Evolutionary conservation across 2,113 vertebrate species (phyloP), one percentile per base, ranked within the genome.

Genomic region (Tursiops truncatus): DNA sequence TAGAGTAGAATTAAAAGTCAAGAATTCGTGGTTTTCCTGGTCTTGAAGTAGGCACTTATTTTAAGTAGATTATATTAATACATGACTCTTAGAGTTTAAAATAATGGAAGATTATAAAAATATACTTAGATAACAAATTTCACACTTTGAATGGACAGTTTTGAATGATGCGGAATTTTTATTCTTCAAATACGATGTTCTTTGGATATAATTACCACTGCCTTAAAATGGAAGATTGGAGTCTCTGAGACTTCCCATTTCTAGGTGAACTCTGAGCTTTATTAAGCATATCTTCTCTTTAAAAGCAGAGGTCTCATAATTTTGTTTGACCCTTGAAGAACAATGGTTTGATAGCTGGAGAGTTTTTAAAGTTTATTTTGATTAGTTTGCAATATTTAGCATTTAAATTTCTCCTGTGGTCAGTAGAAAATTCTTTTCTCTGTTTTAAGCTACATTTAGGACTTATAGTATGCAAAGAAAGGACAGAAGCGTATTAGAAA

Each of bases 141-240:
- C 25, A 36, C 10, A 92, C 31, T 81, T 85, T 41, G 14, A 77
- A 26, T 74, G 28, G 36, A n/a, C 4, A 89, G 13, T 58, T 93
- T 90, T 80, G 9, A 71, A 53, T 94, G 68, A 87, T 87, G 79
- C 8, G 79, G 23, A 33, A 36, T 53, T 94, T 94, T 95, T 87
- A 56, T 87, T 94, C 25, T 71, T 91, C 56, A 91, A 76, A 70
- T 44, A 65, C 12, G 33, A 0, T 83, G 18, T 84, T 82, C 25
- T 92, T 83, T 53, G n/a, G 65, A 76, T 47, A 90, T 38, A 41
- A 79, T 94, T 73, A 17, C n/a, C 17, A 28, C n/a, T 33, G 6
- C 58, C 67, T 92, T 81, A 63, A 91, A 88, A n/a, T 31, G 31
- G 76, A 96, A 41, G 14, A 36, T 17, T 93, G 11, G n/a, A 58